Base-by-base conservation (phyloP, 2,113 vertebrate genomes). In the Nycticorax nycticorax region DNA sequence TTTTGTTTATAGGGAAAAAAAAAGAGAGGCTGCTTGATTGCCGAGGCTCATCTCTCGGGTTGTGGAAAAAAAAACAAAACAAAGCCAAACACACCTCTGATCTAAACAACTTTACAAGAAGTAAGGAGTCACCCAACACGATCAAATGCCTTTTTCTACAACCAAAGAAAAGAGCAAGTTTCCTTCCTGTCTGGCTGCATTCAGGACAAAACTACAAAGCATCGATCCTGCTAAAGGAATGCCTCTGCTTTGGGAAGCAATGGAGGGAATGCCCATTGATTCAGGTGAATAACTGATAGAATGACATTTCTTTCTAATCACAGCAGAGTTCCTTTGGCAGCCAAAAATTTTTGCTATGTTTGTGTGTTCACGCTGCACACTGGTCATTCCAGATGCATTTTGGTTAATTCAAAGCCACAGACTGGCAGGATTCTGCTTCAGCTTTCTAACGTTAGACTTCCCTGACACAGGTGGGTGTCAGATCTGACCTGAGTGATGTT, bases 401-500 rank as follows among this genome's bases (percentile, higher is more conserved):
- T 66, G 81, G 53, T 93, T 88, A 91, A 87, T 88, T 85, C 67
- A 95, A 86, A 95, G 82, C 78, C 75, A 80, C 26, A 80, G 67
- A 69, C 55, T 47, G 39, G 33, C 74, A 92, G 74, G 53, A 85
- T 92, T 93, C 63, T 93, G 24, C 67, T 89, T 89, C 62, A 56
- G 26, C 53, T 85, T 79, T 88, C 43, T 80, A 80, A 90, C 1
- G 4, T 74, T 74, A 71, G 63, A 84, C 82, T 93, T 80, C 57
- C 69, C 71, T 74, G 76, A 83, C 67, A 88, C 78, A 96, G 63
- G 85, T 83, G 47, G 67, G 26, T 95, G 47, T 96, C 92, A 92
- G 55, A 76, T 80, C 82, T 94, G 93, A 88, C 88, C 85, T 3
- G n/a, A 94, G 47, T 92, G 82, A 92, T 96, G 85, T 85, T 95